phyloP scores from a whole-genome alignment of 2,797 vertebrate species.

The Schizopygopsis pylzovi region DNA sequence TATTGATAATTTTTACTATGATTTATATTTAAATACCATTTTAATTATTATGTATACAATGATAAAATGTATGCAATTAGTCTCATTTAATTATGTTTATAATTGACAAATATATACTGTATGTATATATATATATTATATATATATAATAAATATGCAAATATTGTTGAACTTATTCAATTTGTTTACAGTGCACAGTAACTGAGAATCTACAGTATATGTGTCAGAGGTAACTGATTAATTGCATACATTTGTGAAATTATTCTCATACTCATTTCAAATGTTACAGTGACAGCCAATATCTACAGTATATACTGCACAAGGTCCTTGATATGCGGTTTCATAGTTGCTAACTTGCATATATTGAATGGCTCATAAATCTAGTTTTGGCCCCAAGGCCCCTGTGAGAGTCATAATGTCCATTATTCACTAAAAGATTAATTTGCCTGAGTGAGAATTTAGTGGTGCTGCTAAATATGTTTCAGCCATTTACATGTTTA shows the following conservation, averaged over 20 bases:
- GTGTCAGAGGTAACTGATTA: not conserved
- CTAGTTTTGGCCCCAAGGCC: not conserved
- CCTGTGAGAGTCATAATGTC: not conserved
- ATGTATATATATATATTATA: too few relatives aligned
- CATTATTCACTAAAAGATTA: not conserved
- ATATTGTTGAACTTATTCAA: too few relatives aligned
- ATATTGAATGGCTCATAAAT: not conserved
- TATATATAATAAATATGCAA: not conserved
- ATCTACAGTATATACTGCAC: not conserved
- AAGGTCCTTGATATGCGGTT: not conserved
- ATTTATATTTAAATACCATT: not conserved
- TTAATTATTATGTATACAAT: not conserved
- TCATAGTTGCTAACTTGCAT: constrained; percentile 2
- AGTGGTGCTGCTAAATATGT: not conserved
- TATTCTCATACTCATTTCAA: not conserved
- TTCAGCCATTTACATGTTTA: not conserved
- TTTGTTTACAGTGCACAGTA: not conserved
- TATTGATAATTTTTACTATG: not conserved
- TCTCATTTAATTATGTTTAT: not conserved
- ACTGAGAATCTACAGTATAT: not conserved
- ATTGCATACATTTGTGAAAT: not conserved
- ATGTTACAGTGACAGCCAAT: not conserved
- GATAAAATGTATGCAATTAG: too few relatives aligned
- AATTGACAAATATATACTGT: not conserved
- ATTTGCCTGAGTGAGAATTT: constrained; percentile 17